Evolutionary conservation across 2,113 vertebrate species (phyloP), one percentile per base, ranked within the genome.

Genomic region (Hiodon tergisus): DNA sequence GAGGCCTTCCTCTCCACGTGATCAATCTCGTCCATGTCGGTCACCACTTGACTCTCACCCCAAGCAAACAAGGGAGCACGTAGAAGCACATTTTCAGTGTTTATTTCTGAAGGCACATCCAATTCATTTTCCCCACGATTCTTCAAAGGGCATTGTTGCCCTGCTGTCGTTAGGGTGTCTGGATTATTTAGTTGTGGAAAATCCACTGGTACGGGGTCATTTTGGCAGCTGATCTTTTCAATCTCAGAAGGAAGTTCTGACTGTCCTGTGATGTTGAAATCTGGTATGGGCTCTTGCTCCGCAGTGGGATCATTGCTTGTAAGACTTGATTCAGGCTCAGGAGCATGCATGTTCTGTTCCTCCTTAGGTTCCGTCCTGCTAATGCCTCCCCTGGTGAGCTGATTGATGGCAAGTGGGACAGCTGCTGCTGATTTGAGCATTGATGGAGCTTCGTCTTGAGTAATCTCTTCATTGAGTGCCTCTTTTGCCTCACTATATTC

Each of bases 401-500:
- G 63, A 47, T 66, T 47, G 48, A 66, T 66, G 31, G 3, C 13
- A 48, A n/a, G 63, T 48, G 63, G 3, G 63, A 3, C 46, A 48
- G 11, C 46, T 4, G 11, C 60, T 55, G 55, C 51, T 58, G 55
- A 47, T 71, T 59, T 31, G 9, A 81, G 77, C 72, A 77, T 76
- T 0, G 80, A 87, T 1, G 83, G 72, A 69, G 82, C 78, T 69
- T 86, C 80, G 5, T 78, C 78, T 2, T 82, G 66, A 2, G 69
- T 77, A 53, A 83, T 82, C 71, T 83, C 81, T 75, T 88, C 83
- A 3, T 77, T 5, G 63, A 31, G 31, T 0, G 83, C 83, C 13
- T 86, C 84, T 61, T 88, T 78, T 11, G 81, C 78, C 79, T 81
- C 71, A 58, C 87, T 83, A 54, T 59, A 75, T 78, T 88, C 83